These are phyloP conservation scores for Chrysemys picta DNA, from an alignment of 2,113 vertebrate genomes.

Conservation along the genomic window DNA sequence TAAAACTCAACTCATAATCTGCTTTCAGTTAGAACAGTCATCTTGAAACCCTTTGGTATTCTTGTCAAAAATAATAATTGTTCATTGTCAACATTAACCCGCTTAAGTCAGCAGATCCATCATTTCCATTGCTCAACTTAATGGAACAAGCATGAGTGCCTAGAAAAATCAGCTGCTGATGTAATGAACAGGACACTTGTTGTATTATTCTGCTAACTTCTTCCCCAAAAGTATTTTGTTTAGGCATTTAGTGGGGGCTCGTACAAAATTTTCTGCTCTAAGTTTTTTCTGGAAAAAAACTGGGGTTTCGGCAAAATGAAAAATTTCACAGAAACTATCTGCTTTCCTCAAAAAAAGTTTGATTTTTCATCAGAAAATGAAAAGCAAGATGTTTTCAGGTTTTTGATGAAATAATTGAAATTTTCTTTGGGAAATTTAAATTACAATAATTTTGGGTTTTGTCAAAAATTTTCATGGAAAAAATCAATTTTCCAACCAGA, in stretches of 20 bases:
- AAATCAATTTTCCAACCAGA: neutral
- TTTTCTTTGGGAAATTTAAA: neutral
- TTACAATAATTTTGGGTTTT: neutral
- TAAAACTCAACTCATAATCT: slow-evolving; percentile 74
- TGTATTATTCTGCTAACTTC: neutral
- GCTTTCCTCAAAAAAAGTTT: neutral
- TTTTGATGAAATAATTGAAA: neutral
- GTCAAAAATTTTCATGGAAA: neutral
- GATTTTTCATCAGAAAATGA: neutral
- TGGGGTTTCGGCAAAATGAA: accelerated
- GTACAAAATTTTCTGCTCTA: neutral
- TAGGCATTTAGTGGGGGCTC: neutral
- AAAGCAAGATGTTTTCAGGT: neutral
- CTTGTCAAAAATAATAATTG: slow-evolving; percentile 69
- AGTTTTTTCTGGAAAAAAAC: neutral
- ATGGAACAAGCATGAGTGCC: neutral
- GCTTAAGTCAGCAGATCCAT: slow-evolving; percentile 47
- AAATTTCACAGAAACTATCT: neutral
- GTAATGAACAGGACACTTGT: neutral
- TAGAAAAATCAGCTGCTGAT: slow-evolving; percentile 20
- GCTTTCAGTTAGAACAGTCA: slow-evolving; percentile 72
- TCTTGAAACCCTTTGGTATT: slow-evolving; percentile 71
- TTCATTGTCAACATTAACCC: slow-evolving; percentile 68
- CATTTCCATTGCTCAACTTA: neutral
- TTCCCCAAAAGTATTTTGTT: neutral